A percentile compares a stretch with the other conserved stretches of the same genome.
These are phyloP conservation scores for Lepisosteus oculatus DNA, from an alignment of 2,113 vertebrate genomes.

Conservation along the genomic window DNA sequence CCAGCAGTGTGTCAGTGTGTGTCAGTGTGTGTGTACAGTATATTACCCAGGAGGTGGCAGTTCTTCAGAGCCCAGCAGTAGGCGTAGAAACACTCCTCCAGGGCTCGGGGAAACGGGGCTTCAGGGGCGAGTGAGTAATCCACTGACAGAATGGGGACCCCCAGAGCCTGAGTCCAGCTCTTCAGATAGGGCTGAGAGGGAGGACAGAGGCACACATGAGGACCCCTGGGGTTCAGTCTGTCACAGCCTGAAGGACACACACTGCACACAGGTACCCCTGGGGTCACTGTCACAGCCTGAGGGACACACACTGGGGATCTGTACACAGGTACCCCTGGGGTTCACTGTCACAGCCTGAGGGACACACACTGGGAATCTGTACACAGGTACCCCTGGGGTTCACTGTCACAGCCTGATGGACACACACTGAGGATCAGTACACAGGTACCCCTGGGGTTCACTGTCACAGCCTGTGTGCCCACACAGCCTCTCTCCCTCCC, in stretches of 20 bases:
- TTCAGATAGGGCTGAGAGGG: conserved; percentile 76
- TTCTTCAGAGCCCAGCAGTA: conserved; percentile 86
- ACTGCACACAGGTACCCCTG: neutral
- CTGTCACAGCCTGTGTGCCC: neutral
- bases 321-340: neutral
- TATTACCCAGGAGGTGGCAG: conserved; percentile 73
- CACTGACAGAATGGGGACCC: conserved; percentile 80
- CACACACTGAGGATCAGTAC: neutral
- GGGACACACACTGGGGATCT: neutral
- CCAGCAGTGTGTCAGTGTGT: too few relatives aligned
- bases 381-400: neutral
- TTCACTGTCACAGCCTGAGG: too few relatives aligned
- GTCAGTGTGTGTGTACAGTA: neutral
- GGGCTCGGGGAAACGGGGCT: conserved; percentile 81
- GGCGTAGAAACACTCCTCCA: conserved; percentile 89
- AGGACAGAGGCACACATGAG: neutral
- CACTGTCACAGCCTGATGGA: neutral
- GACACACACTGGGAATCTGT: neutral
- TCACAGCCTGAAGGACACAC: neutral
- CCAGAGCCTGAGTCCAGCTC: conserved; percentile 82
- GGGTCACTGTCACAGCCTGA: neutral
- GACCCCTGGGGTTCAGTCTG: too few relatives aligned
- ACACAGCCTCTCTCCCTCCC: neutral
- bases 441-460: neutral
- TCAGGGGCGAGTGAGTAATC: conserved; percentile 89